A percentile compares a stretch with the other conserved stretches of the same genome.
Conservation (phyloP, 2,888 invertebrate genomes). For the Tetheella fluctuosa region DNA sequence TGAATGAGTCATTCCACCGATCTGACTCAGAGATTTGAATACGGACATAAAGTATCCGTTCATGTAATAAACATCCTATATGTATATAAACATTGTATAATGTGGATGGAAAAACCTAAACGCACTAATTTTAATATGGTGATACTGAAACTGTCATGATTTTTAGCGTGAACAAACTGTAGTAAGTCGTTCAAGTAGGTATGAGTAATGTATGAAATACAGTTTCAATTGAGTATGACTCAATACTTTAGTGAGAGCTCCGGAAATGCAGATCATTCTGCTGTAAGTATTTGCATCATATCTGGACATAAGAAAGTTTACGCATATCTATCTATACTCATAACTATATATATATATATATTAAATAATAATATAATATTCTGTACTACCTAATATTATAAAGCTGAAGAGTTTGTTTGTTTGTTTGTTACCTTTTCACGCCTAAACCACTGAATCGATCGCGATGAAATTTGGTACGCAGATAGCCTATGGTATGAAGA, state of each 20-base stretch:
- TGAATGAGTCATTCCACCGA: conserved; percentile 47
- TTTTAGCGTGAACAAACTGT: not conserved
- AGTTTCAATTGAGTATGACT: not conserved
- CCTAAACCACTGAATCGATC: no score
- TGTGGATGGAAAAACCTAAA: conserved; percentile 24
- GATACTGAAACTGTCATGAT: not conserved
- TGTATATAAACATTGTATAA: not conserved
- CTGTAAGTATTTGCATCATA: not conserved
- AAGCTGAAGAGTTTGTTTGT: no score
- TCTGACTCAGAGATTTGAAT: conserved; percentile 48
- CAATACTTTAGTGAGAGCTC: conserved; percentile 1
- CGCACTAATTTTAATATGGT: not conserved
- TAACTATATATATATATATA: no score
- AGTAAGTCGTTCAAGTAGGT: not conserved
- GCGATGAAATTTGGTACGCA: no score
- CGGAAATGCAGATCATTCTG: conserved; percentile 3
- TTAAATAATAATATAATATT: no score
- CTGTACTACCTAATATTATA: no score
- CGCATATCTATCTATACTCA: no score
- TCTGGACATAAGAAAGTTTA: not conserved
- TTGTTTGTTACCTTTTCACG: no score
- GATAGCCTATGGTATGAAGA: no score
- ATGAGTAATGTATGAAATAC: not conserved
- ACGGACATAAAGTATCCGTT: conserved; percentile 33
- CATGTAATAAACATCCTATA: conserved; percentile 14